These are phyloP conservation scores for Heliconius charithonia DNA, from an alignment of 2,888 invertebrate species.

Conservation along the genomic window DNA sequence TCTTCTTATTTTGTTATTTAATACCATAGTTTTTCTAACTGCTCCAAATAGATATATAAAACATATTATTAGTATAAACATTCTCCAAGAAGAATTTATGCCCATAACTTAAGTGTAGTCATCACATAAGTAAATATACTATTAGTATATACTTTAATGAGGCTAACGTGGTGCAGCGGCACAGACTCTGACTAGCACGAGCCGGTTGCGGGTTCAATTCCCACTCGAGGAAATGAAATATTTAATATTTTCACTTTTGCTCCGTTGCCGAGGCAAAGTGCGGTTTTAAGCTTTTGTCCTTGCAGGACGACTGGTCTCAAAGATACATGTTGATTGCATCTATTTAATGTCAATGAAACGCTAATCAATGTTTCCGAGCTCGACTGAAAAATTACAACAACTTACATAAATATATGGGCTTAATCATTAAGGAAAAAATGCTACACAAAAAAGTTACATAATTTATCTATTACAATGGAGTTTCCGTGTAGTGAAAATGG, in stretches of 20 bases:
- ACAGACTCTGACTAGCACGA: neutral
- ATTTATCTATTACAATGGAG: neutral
- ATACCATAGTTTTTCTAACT: neutral
- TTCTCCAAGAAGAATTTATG: no score
- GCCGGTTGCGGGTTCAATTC: neutral
- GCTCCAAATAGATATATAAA: no score
- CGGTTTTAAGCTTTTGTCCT: no score
- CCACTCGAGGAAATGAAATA: neutral
- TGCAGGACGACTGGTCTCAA: no score
- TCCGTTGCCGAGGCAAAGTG: neutral
- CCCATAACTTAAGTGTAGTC: no score
- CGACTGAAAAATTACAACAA: neutral
- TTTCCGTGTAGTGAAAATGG: constrained; percentile 14
- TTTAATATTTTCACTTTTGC: neutral
- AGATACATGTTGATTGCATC: neutral
- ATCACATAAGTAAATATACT: no score
- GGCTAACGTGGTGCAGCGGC: no score
- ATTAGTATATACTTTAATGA: no score
- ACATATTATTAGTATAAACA: no score
- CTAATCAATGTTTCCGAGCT: neutral
- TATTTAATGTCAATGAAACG: neutral
- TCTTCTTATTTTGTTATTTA: neutral
- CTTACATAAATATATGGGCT: neutral
- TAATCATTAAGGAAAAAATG: neutral
- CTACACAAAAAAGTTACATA: neutral